A percentile compares a stretch with the other conserved stretches of the same genome.
phyloP scores from a whole-genome alignment of 2,113 vertebrate genomes.

The Nycticorax nycticorax region DNA sequence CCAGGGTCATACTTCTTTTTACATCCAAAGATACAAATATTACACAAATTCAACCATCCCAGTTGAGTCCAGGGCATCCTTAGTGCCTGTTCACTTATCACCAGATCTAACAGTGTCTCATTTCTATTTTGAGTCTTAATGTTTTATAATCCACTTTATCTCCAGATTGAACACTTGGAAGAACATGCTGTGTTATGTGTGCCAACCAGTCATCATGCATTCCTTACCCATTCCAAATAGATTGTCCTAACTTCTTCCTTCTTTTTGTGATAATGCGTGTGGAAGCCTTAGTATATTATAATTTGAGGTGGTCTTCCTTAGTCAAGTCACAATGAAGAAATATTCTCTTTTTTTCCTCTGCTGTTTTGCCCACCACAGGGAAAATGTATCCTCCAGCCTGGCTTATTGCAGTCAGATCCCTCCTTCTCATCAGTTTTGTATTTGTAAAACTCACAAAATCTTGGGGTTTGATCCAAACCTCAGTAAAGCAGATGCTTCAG shows the following conservation, averaged over 20 bases:
- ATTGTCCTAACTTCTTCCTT: neutral
- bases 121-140: neutral
- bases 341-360: neutral
- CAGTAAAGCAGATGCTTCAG: neutral
- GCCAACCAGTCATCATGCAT: neutral
- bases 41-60: neutral
- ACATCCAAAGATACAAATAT: neutral
- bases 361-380: neutral
- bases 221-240: neutral
- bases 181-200: neutral
- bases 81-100: neutral
- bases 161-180: neutral
- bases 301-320: neutral
- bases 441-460: neutral
- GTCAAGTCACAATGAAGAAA: neutral
- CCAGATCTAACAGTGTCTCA: neutral
- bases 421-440: neutral
- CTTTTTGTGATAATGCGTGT: neutral
- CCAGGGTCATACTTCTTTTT: neutral
- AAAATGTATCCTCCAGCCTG: neutral
- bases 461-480: neutral
- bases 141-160: neutral
- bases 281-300: neutral
- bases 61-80: neutral
- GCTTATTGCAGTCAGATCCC: neutral